These are phyloP conservation scores for Sminthurides aquaticus DNA, from an alignment of 2,888 invertebrate genomes.

Conservation along the genomic window DNA sequence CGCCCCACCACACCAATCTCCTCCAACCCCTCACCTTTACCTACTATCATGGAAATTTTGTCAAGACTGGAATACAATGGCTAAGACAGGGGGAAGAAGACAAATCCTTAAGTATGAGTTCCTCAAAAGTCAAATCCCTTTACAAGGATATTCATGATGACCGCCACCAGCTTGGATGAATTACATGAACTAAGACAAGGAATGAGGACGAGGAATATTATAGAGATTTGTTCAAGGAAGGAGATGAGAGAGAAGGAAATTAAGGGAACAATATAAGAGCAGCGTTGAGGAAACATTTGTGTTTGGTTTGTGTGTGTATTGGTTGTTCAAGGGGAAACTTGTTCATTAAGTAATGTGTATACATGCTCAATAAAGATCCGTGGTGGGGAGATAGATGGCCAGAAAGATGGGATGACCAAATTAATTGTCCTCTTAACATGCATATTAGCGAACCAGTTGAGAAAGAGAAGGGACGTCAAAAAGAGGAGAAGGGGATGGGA, in stretches of 20 bases:
- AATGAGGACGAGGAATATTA: no score
- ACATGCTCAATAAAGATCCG: neutral
- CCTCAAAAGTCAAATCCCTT: neutral
- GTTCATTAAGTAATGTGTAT: no score
- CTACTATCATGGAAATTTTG: neutral
- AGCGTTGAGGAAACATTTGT: neutral
- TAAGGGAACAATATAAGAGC: neutral
- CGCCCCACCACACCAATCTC: constrained; percentile 1
- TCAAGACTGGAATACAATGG: neutral
- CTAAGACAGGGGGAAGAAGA: neutral
- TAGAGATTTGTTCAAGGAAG: neutral
- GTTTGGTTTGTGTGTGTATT: no score
- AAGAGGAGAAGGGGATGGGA: no score
- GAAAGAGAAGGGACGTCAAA: no score
- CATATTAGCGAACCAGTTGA: no score
- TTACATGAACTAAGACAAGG: no score
- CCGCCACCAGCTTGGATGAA: neutral
- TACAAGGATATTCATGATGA: neutral
- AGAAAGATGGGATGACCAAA: neutral
- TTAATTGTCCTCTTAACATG: neutral
- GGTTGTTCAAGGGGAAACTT: no score
- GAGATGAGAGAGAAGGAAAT: neutral
- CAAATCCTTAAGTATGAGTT: neutral
- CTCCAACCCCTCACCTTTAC: neutral
- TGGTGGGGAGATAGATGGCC: no score